These are phyloP conservation scores for Plecturocebus donacophilus DNA, from an alignment of 2,113 vertebrate genomes.

Conservation along the genomic window DNA sequence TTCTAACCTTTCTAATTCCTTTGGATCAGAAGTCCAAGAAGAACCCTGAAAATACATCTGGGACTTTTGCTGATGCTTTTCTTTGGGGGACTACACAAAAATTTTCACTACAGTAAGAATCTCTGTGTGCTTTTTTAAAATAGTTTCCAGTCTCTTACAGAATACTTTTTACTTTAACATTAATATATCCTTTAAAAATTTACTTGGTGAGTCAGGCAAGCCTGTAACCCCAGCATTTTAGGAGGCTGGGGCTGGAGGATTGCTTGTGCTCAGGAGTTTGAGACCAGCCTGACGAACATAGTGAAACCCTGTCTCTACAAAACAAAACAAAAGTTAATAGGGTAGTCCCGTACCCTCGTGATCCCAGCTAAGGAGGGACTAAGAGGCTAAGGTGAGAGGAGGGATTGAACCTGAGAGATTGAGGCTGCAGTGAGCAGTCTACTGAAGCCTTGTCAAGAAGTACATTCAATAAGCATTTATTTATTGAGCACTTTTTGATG, in stretches of 20 bases:
- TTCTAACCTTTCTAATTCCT: not conserved
- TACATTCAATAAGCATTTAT: not conserved
- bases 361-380: too few species aligned
- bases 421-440: too few species aligned
- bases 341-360: too few species aligned
- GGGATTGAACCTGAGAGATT: too few species aligned
- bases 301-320: too few species aligned
- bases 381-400: too few species aligned
- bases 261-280: too few species aligned
- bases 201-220: not conserved
- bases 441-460: not conserved
- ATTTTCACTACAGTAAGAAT: not conserved
- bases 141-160: not conserved
- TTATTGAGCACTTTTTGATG: not conserved
- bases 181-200: not conserved
- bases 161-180: not conserved
- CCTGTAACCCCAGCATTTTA: too few species aligned
- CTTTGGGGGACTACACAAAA: not conserved
- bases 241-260: too few species aligned
- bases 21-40: not conserved
- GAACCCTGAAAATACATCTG: conserved; percentile 1
- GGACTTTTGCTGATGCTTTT: not conserved
- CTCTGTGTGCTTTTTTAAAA: not conserved
- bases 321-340: too few species aligned
- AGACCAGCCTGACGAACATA: too few species aligned